Conservation (phyloP, 2,888 invertebrate genomes). For the Taenaris catops region DNA sequence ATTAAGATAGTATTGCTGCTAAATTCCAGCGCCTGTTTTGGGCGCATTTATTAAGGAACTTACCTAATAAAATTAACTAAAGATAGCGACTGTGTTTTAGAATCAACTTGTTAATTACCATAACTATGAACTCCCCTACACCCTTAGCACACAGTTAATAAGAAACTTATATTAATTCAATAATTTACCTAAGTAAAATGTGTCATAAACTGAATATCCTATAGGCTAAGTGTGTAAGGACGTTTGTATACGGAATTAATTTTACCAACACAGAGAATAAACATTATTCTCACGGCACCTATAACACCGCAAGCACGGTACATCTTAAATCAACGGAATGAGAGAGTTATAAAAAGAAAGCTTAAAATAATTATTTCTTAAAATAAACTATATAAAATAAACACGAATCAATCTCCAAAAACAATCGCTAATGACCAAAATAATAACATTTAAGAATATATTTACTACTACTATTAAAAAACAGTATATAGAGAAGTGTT, state of each 20-base stretch:
- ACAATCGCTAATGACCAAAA: slow-evolving; percentile 29
- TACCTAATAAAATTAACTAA: too few species aligned
- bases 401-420: slow-evolving; percentile 34
- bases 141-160: slow-evolving; percentile 26
- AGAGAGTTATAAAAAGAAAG: slow-evolving; percentile 49
- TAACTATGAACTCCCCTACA: slow-evolving; percentile 27
- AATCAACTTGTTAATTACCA: slow-evolving; percentile 38
- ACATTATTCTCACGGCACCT: slow-evolving; percentile 20
- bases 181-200: slow-evolving; percentile 18
- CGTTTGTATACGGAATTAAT: slow-evolving; percentile 18
- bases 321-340: slow-evolving; percentile 50
- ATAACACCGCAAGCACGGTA: slow-evolving; percentile 20
- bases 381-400: slow-evolving; percentile 42
- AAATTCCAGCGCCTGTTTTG: too few species aligned
- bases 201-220: slow-evolving; percentile 5
- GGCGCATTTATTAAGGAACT: too few species aligned
- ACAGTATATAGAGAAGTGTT: slow-evolving; percentile 6
- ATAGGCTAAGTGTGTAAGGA: slow-evolving; percentile 29
- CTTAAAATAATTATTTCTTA: slow-evolving; percentile 38
- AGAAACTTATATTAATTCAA: slow-evolving; percentile 17
- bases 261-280: slow-evolving; percentile 16
- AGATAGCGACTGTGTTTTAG: slow-evolving; percentile 40
- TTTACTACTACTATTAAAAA: slow-evolving; percentile 6
- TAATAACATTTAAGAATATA: slow-evolving; percentile 5
- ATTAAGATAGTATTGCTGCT: too few species aligned